A percentile compares a stretch with the other conserved stretches of the same genome.
phyloP scores from a whole-genome alignment of 2,113 vertebrate genomes.

The Scytalopus superciliaris region DNA sequence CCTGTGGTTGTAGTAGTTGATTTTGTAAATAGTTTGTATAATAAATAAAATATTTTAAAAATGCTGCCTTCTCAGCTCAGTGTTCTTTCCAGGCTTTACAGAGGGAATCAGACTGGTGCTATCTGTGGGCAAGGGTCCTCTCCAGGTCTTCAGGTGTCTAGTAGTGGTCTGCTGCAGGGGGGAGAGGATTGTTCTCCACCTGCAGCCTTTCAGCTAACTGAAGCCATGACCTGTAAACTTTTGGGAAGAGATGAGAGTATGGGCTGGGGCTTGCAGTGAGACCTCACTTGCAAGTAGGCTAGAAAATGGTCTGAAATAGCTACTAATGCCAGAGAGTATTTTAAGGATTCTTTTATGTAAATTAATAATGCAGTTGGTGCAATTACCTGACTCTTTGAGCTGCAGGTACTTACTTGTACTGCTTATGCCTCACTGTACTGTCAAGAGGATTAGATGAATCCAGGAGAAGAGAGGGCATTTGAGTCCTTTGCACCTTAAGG shows the following conservation, averaged over 20 bases:
- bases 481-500: background rate
- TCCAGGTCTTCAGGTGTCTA: background rate
- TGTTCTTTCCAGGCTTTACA: background rate
- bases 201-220: background rate
- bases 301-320: background rate
- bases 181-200: background rate
- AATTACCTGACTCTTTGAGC: background rate
- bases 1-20: conserved; percentile 54
- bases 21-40: conserved; percentile 82
- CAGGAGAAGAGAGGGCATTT: background rate
- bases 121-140: background rate
- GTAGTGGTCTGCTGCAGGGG: background rate
- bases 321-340: background rate
- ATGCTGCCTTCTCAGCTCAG: background rate
- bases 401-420: background rate
- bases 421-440: background rate
- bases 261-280: background rate
- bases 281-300: background rate
- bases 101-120: background rate
- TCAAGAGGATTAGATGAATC: background rate
- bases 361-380: background rate
- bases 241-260: background rate
- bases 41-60: conserved; percentile 76
- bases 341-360: background rate
- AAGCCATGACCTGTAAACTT: background rate